phyloP scores from a whole-genome alignment of 2,888 invertebrate species.

The Glaucopsyche alexis region DNA sequence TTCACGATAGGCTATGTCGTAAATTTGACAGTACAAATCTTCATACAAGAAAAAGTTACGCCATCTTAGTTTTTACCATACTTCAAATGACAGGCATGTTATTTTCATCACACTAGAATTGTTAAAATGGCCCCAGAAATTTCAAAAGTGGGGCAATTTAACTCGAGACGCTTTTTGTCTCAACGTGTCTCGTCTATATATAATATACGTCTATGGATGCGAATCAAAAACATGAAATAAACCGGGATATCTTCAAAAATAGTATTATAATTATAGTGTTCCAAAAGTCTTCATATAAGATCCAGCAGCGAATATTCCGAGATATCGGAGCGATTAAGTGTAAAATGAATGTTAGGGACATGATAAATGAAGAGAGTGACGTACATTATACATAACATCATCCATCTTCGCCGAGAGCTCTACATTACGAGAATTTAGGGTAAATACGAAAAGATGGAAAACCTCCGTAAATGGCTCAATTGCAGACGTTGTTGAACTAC shows the following conservation, averaged over 20 bases:
- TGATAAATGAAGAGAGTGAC: slow-evolving; percentile 13
- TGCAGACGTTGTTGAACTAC: no score
- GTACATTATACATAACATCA: slow-evolving; percentile 14
- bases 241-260: neutral
- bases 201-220: no score
- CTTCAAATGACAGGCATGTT: no score
- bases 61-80: no score
- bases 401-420: slow-evolving; percentile 10
- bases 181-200: no score
- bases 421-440: slow-evolving; percentile 10
- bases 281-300: neutral
- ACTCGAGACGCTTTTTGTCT: no score
- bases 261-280: neutral
- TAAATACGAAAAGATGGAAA: slow-evolving; percentile 2
- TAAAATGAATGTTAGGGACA: neutral
- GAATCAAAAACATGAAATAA: neutral
- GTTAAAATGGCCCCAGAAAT: no score
- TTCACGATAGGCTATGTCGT: no score
- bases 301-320: neutral
- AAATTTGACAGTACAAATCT: no score
- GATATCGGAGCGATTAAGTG: slow-evolving; percentile 6
- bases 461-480: neutral
- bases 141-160: no score
- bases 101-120: no score
- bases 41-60: no score